Conservation (phyloP, 2,797 vertebrate species). For the Sternarchorhynchus goeldii region DNA sequence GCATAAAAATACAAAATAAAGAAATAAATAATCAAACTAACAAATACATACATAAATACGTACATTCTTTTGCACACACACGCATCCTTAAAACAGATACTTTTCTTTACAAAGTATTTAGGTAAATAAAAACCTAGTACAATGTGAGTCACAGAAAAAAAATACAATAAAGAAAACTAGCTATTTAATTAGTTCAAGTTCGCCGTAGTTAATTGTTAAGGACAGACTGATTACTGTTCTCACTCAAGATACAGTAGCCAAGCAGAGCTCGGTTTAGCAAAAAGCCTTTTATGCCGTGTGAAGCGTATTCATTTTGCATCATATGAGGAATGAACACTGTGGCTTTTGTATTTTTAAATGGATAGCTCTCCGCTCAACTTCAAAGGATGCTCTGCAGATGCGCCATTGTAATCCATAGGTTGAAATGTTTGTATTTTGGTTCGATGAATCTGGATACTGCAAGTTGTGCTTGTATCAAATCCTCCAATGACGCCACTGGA, state of each 20-base stretch:
- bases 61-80: neutral
- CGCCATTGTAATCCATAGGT: neutral
- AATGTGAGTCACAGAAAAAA: neutral
- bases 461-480: slow-evolving; percentile 64
- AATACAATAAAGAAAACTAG: too few species aligned
- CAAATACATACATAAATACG: neutral
- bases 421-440: slow-evolving; percentile 53
- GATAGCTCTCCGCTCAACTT: too few species aligned
- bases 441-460: slow-evolving; percentile 60
- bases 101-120: neutral
- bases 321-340: neutral
- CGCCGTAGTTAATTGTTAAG: too few species aligned
- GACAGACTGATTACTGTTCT: too few species aligned
- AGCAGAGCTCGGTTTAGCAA: too few species aligned
- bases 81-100: too few species aligned
- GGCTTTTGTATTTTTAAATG: neutral
- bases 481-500: slow-evolving; percentile 74
- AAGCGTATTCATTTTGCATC: too few species aligned
- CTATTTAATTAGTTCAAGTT: too few species aligned
- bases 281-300: too few species aligned
- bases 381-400: neutral
- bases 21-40: neutral
- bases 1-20: neutral
- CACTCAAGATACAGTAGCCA: too few species aligned
- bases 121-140: neutral